Percentiles rank a stretch among this genome's conserved stretches.
Conservation (phyloP, 2,888 invertebrate genomes). For the Apodemia duryi region DNA sequence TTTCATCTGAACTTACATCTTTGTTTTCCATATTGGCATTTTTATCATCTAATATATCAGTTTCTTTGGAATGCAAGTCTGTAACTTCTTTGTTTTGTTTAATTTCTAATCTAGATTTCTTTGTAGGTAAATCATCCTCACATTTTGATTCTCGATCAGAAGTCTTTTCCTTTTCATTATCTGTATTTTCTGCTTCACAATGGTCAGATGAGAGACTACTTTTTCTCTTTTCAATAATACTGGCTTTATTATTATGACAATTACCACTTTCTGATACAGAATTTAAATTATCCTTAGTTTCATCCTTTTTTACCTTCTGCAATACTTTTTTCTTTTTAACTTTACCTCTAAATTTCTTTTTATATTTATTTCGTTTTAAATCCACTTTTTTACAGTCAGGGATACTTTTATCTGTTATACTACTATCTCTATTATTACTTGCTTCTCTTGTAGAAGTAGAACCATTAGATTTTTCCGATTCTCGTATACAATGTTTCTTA, state of each 20-base stretch:
- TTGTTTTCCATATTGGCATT: slow-evolving; percentile 47
- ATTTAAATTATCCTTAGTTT: slow-evolving; percentile 49
- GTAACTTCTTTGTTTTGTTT: slow-evolving; percentile 49
- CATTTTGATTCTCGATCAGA: slow-evolving; percentile 48
- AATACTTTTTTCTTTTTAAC: slow-evolving; percentile 57
- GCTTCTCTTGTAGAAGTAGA: slow-evolving; percentile 44
- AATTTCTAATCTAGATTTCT: slow-evolving; percentile 65
- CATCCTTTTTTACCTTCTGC: slow-evolving; percentile 48
- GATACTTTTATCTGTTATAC: slow-evolving; percentile 53
- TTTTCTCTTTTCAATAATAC: slow-evolving; percentile 66
- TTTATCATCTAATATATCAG: slow-evolving; percentile 37
- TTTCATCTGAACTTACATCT: slow-evolving; percentile 35
- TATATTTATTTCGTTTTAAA: slow-evolving; percentile 43
- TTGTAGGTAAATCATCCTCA: slow-evolving; percentile 61
- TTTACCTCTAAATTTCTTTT: slow-evolving; percentile 58
- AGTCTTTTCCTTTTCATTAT: slow-evolving; percentile 52
- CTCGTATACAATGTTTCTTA: slow-evolving; percentile 67
- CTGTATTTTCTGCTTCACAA: slow-evolving; percentile 47
- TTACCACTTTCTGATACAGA: slow-evolving; percentile 54
- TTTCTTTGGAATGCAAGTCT: slow-evolving; percentile 55
- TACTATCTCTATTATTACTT: slow-evolving; percentile 49
- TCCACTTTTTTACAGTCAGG: slow-evolving; percentile 46
- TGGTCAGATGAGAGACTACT: slow-evolving; percentile 69
- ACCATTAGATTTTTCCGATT: slow-evolving; percentile 52
- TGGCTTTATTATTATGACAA: slow-evolving; percentile 61